phyloP scores from a whole-genome alignment of 2,888 invertebrate genomes.

The Prosapia bicincta region DNA sequence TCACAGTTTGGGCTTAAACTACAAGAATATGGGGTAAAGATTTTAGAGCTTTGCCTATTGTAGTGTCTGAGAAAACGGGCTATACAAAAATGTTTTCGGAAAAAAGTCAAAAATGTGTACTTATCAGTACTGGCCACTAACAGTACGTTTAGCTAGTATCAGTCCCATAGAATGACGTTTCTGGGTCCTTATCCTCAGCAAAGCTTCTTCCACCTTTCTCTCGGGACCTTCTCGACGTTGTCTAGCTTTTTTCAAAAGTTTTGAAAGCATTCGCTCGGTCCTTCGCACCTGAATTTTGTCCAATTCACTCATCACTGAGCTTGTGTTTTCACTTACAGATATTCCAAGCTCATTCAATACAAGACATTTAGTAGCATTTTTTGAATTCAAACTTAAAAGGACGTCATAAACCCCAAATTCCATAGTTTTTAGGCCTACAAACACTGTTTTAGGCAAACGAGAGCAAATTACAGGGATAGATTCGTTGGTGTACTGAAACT shows the following conservation, averaged over 20 bases:
- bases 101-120: neutral
- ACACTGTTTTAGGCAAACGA: neutral
- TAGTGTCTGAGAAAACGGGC: conserved; percentile 2
- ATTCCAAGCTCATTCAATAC: conserved; percentile 3
- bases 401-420: conserved; percentile 10
- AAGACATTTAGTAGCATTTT: neutral
- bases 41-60: neutral
- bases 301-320: neutral
- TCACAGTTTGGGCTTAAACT: neutral
- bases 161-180: conserved; percentile 6
- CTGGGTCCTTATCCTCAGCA: conserved; percentile 1
- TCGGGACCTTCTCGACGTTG: conserved; percentile 5
- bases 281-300: conserved; percentile 3
- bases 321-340: conserved; percentile 2
- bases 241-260: neutral
- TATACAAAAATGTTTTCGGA: neutral
- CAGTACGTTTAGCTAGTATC: neutral
- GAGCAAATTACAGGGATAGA: conserved; percentile 15
- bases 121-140: neutral
- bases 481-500: conserved; percentile 9
- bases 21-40: conserved; percentile 2
- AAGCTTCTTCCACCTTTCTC: conserved; percentile 10
- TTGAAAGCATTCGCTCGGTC: neutral
- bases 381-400: neutral
- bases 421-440: conserved; percentile 5